These are phyloP conservation scores for Prochilodus magdalenae DNA, from an alignment of 2,113 vertebrate genomes.

Conservation along the genomic window DNA sequence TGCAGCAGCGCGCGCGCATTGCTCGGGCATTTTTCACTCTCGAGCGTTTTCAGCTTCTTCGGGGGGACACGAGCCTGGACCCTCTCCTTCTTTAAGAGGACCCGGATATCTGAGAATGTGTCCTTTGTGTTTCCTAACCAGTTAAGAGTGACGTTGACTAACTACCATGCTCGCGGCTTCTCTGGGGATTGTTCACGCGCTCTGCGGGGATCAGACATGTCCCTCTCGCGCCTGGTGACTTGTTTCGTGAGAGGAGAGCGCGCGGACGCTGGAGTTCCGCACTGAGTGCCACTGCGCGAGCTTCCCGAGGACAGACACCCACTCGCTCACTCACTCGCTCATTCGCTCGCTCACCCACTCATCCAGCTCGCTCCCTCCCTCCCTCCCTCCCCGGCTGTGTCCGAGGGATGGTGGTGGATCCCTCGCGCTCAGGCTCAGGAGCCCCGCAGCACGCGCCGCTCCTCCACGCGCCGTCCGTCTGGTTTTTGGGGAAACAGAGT, in stretches of 20 bases:
- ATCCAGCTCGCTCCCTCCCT: background rate
- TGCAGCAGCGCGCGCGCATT: background rate
- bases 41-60: constrained; percentile 48
- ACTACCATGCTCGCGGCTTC: constrained; percentile 60
- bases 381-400: constrained; percentile 60
- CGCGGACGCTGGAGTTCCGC: constrained; percentile 38
- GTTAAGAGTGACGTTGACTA: background rate
- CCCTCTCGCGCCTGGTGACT: constrained; percentile 75
- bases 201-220: constrained; percentile 81
- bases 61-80: constrained; percentile 65
- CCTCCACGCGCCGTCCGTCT: constrained; percentile 82
- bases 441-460: constrained; percentile 83
- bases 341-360: background rate
- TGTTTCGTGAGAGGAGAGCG: constrained; percentile 52
- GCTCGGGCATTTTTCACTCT: background rate
- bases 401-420: constrained; percentile 92
- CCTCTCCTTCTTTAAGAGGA: constrained; percentile 51
- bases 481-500: constrained; percentile 75
- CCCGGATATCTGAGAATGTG: background rate
- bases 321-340: too few relatives aligned
- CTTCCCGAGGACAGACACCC: background rate
- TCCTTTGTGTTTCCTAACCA: background rate
- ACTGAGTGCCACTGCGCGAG: background rate
- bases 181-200: constrained; percentile 78
- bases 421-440: constrained; percentile 79